A percentile compares a stretch with the other conserved stretches of the same genome.
Evolutionary conservation across 1,140 invertebrate genomes (phyloP).

Genomic region (Homalodisca vitripennis): DNA sequence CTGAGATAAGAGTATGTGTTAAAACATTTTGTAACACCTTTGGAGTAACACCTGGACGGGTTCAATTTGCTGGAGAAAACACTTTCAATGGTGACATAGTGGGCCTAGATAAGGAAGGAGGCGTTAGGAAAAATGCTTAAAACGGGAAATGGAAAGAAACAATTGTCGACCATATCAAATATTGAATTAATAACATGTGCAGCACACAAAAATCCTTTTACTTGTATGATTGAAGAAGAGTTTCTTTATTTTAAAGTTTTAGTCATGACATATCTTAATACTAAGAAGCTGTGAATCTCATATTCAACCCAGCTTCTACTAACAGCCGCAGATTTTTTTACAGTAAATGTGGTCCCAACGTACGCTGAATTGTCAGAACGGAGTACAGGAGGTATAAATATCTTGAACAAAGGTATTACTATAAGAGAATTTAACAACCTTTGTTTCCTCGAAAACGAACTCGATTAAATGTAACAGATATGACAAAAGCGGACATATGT

Average conservation of each 20-base stretch:
- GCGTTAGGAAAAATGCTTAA: too few relatives aligned
- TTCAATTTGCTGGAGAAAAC: too few relatives aligned
- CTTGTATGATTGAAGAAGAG: conserved; percentile 20
- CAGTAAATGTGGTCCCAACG: background rate
- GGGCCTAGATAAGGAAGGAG: too few relatives aligned
- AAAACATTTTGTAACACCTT: too few relatives aligned
- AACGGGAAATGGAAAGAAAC: background rate
- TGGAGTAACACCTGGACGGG: too few relatives aligned
- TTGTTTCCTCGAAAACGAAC: conserved; percentile 6
- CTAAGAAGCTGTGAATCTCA: conserved; percentile 17
- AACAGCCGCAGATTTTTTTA: background rate
- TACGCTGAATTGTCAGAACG: conserved; percentile 5
- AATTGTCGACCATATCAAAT: background rate
- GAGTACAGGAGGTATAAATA: conserved; percentile 13
- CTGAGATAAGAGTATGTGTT: too few relatives aligned
- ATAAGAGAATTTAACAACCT: background rate
- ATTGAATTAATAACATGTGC: conserved; percentile 1
- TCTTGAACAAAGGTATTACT: conserved; percentile 2
- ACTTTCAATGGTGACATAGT: too few relatives aligned
- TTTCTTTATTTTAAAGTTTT: conserved; percentile 3
- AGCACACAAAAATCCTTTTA: conserved; percentile 14
- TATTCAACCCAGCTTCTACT: conserved; percentile 15
- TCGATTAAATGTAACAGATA: background rate
- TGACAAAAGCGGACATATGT: conserved; percentile 4
- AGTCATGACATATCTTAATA: background rate